These are phyloP conservation scores for Craseonycteris thonglongyai DNA, from an alignment of 2,113 vertebrate species.

Conservation along the genomic window DNA sequence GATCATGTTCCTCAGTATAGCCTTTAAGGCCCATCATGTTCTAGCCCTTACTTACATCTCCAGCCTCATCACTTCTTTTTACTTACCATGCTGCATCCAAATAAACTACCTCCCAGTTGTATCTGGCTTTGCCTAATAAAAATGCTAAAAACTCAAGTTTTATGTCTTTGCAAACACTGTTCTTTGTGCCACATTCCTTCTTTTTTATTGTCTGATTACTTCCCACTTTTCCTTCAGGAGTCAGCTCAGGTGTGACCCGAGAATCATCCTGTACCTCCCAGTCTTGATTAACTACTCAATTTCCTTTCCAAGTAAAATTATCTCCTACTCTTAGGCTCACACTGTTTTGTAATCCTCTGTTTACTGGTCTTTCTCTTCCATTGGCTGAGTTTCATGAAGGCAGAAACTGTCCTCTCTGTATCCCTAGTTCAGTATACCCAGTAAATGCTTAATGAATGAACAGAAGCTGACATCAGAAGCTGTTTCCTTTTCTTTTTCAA, in stretches of 20 bases:
- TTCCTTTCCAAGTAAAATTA: not conserved
- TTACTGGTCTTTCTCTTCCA: not conserved
- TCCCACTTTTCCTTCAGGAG: not conserved
- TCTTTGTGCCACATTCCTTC: not conserved
- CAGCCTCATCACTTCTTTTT: not conserved
- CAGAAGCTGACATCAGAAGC: constrained; percentile 2
- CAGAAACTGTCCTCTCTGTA: not conserved
- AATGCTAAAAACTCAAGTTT: not conserved
- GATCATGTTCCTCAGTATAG: not conserved
- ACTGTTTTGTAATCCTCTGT: not conserved
- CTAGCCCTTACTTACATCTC: not conserved
- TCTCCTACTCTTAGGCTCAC: not conserved
- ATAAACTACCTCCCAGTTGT: not conserved
- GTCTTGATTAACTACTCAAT: not conserved
- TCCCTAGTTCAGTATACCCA: not conserved
- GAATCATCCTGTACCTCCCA: not conserved
- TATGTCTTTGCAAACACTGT: not conserved
- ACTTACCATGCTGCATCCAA: not conserved
- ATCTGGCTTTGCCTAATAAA: constrained; percentile 8
- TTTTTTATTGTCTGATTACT: not conserved
- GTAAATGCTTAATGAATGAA: constrained; percentile 3
- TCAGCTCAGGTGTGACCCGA: not conserved
- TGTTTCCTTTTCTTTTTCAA: too few species aligned
- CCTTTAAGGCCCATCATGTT: not conserved
- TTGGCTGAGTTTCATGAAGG: constrained; percentile 25